Base-by-base conservation (phyloP, 1,140 invertebrate species). In the Steinernema feltiae region DNA sequence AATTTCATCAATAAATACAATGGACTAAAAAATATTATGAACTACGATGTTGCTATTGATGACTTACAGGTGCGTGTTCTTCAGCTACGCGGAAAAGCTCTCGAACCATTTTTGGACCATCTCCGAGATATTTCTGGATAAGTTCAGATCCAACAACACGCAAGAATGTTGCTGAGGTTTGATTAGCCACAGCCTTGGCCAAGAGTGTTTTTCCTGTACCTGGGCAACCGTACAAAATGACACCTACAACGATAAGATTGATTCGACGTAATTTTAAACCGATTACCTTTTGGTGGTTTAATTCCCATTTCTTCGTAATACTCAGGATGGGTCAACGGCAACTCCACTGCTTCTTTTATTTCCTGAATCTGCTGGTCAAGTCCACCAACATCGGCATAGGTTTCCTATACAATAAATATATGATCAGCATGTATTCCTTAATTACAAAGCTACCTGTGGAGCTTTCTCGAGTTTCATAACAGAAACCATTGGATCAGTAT, bases 251-350 rank as follows among this genome's bases (percentile, higher is more conserved):
- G n/a, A n/a, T n/a, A n/a, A n/a, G n/a, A n/a, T n/a, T n/a, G n/a
- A n/a, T n/a, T n/a, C n/a, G n/a, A n/a, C n/a, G n/a, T n/a, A n/a
- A n/a, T n/a, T n/a, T n/a, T n/a, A n/a, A n/a, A n/a, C n/a, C n/a
- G n/a, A n/a, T n/a, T n/a, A n/a, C n/a, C 97, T 87, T 99, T 99
- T 0, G 97, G 97, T 27, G 97, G 96, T 87, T 97, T 96, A 76
- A 99, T 99, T 78, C 97, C 97, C 97, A 99, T 99, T 89, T 99
- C 97, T 88, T 99, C 97, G 87, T 99, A 99, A 88, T 99, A 99
- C 88, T 99, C 97, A 18, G 97, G 97, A 90, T 99, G 97, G 32
- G 97, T 99, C 18, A 99, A 88, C 0, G 97, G 97, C 69, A 99
- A 88, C 87, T 99, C 97, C 1, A 99, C 97, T 75, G 95, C 97